These are phyloP conservation scores for Drosophila merina DNA, from an alignment of 2,888 invertebrate species.

Conservation along the genomic window DNA sequence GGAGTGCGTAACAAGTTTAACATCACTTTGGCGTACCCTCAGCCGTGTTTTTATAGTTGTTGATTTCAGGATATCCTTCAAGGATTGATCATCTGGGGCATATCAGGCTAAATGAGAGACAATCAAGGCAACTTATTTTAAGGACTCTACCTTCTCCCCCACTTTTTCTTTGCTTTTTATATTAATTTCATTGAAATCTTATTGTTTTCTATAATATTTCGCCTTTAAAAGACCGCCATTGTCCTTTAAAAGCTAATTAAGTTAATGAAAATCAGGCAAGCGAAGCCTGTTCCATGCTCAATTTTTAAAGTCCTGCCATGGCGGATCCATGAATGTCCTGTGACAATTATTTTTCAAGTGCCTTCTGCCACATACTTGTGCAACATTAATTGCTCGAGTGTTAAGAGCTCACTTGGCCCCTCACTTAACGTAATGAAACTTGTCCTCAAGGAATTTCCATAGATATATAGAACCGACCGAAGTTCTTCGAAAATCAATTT, in stretches of 20 bases:
- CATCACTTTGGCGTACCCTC: conserved; percentile 73
- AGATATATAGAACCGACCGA: conserved; percentile 3
- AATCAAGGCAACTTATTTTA: neutral
- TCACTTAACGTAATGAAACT: conserved; percentile 45
- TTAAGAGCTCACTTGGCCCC: conserved; percentile 30
- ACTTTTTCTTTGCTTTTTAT: neutral
- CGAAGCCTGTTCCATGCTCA: neutral
- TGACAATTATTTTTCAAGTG: conserved; percentile 19
- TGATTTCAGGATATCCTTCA: conserved; percentile 1
- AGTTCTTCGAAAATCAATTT: conserved; percentile 64
- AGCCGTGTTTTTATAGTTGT: conserved; percentile 21
- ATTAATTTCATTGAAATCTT: neutral
- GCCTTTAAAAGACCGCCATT: neutral
- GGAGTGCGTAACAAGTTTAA: conserved; percentile 62
- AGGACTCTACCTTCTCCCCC: neutral
- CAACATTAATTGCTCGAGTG: conserved; percentile 25
- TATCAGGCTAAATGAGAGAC: neutral
- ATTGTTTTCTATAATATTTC: neutral
- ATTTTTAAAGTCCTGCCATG: neutral
- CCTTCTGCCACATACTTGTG: conserved; percentile 6
- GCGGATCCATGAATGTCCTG: neutral
- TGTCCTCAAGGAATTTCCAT: conserved; percentile 42
- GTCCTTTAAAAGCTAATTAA: neutral
- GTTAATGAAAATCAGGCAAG: neutral
- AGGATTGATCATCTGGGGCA: neutral